Evolutionary conservation across 2,888 invertebrate genomes (phyloP).

Genomic region (Synanthedon vespiformis): DNA sequence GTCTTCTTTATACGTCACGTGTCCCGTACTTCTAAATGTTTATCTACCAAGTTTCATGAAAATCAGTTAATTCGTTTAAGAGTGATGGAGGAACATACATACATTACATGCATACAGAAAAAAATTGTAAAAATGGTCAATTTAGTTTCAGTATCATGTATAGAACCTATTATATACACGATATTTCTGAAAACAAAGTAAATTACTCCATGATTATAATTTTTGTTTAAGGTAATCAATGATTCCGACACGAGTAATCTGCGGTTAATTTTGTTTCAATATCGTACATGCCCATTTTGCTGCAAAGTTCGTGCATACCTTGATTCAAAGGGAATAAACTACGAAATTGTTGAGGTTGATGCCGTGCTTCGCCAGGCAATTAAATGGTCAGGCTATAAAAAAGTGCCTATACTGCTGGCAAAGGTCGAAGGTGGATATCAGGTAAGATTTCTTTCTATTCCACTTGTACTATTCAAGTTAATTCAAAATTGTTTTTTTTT

Average conservation of each 20-base stretch:
- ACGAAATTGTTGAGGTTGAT: slow-evolving; percentile 97
- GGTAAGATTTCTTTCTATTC: slow-evolving; percentile 33
- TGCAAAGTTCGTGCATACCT: slow-evolving; percentile 93
- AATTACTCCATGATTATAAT: not conserved
- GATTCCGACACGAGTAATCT: slow-evolving; percentile 75
- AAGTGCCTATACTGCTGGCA: slow-evolving; percentile 91
- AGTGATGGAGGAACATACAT: no score
- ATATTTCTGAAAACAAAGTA: no score
- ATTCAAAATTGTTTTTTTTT: no score
- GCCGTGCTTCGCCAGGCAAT: slow-evolving; percentile 92
- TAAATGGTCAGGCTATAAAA: slow-evolving; percentile 93
- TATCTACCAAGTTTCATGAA: no score
- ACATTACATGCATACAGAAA: no score
- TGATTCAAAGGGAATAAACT: slow-evolving; percentile 93
- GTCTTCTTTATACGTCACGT: no score
- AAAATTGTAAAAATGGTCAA: no score
- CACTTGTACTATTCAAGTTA: no score
- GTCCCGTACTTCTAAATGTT: no score
- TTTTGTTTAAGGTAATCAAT: slow-evolving; percentile 70
- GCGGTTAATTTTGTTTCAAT: slow-evolving; percentile 92
- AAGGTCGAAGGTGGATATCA: slow-evolving; percentile 80
- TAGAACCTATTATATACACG: no score
- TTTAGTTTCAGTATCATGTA: no score
- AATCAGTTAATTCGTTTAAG: no score
- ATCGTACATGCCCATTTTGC: slow-evolving; percentile 97